Evolutionary conservation across 2,797 vertebrate species (phyloP).

Genomic region (Eospalax fontanierii): DNA sequence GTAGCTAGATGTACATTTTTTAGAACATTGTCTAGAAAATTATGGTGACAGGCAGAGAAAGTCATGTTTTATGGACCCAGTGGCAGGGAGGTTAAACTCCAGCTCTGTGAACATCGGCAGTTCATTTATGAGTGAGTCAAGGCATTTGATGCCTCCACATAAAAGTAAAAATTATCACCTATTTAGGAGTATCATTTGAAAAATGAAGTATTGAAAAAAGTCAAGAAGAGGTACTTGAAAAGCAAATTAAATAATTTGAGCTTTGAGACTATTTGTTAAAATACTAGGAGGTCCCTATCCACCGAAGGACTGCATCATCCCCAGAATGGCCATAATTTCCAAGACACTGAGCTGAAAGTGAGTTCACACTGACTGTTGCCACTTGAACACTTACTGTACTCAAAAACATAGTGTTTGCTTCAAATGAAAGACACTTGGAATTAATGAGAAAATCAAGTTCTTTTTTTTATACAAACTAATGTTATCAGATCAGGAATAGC

Average conservation of each 20-base stretch:
- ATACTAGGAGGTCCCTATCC: background rate
- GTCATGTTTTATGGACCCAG: background rate
- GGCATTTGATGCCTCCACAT: background rate
- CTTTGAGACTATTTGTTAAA: slow-evolving; percentile 23
- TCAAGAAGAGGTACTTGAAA: slow-evolving; percentile 31
- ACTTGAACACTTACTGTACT: background rate
- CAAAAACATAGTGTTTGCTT: slow-evolving; percentile 12
- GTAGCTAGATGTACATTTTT: background rate
- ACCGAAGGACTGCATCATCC: background rate
- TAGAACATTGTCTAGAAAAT: background rate
- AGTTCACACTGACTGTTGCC: background rate
- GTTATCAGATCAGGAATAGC: background rate
- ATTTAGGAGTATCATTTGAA: slow-evolving; percentile 36
- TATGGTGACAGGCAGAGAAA: background rate
- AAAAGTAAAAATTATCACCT: slow-evolving; percentile 25
- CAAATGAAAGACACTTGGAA: slow-evolving; percentile 33
- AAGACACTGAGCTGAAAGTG: background rate
- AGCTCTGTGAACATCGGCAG: background rate
- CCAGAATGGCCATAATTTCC: background rate
- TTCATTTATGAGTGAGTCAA: slow-evolving; percentile 46
- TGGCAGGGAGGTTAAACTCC: background rate
- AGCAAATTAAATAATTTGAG: slow-evolving; percentile 57
- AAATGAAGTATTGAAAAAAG: background rate
- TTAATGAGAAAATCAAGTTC: background rate
- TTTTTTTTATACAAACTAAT: background rate